Evolutionary conservation across 1,140 invertebrate species (phyloP), one percentile per base, ranked within the genome.

Genomic region (Uloborus diversus): DNA sequence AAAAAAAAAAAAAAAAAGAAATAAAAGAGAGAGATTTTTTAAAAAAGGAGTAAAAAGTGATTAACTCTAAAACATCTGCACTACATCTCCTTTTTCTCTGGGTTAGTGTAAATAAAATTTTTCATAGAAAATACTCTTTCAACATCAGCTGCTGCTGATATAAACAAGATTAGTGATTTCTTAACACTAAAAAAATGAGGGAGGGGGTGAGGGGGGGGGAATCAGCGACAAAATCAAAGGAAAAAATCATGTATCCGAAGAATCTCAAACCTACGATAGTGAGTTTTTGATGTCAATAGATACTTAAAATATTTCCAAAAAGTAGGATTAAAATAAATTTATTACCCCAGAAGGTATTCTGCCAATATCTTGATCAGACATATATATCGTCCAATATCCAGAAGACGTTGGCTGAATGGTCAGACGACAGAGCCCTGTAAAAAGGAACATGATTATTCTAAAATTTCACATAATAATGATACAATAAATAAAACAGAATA

Each of bases 341-440:
- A 42, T 37, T 65, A 80, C 79, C 33, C 79, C 49, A 23, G 79
- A 71, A 28, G 79, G 79, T 49, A 80, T 32, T 47, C 80, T 53
- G 14, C 71, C 81, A 42, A 83, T 80, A 42, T 84, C 83, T 73
- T 82, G 80, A 57, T 87, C 85, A 0, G 88, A 88, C 94, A 97
- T 95, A 84, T 98, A 98, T 59, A 98, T 95, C 0, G 95, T 97
- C 96, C 96, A 99, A 59, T 92, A 91, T 20, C 96, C 96, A 80
- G 92, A 92, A 62, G 96, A 94, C 20, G 93, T 94, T 35, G 94
- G 94, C 87, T 98, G 96, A 4, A 93, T 91, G 14, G 94, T 93
- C 83, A 98, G 90, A 3, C 94, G 90, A 85, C 96, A 98, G 32
- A 98, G 89, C 7, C 94, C 88, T 85, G 62, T 32, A 61, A 65